Evolutionary conservation across 2,113 vertebrate species (phyloP), one percentile per base, ranked within the genome.

Genomic region (Vimba vimba): DNA sequence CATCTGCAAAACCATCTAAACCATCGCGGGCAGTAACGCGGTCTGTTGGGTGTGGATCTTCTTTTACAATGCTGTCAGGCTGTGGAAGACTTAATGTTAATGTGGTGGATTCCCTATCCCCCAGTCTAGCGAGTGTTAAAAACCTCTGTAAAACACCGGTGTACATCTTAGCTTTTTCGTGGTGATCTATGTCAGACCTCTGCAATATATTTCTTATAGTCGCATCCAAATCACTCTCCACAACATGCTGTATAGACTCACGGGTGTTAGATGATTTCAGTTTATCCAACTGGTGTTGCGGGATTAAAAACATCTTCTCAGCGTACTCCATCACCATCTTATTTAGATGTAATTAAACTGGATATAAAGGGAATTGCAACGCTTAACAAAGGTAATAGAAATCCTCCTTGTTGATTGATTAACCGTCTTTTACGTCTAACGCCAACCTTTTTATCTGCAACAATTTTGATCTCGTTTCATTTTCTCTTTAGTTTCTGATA

Each of bases 141-240:
- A 39, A 60, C 11, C n/a, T 36, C 8, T 73, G 36, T 21, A 80
- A 80, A 5, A 59, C n/a, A 36, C 0, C 2, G 2, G 52, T 79
- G 27, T 79, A 79, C 50, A 79, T 9, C 30, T 79, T 79, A 19
- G 50, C 55, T 30, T 62, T 79, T 39, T 79, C 78, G 25, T 79
- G 10, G 0, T 9, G n/a, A 3, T 62, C 19, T 1, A 81, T 23
- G n/a, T 81, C 39, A 19, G 4, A 3, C 5, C 79, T 81, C 12
- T 19, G 11, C 10, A 81, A 19, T 19, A 81, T 45, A 27, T 17
- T 25, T 30, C 21, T 62, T 0, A 66, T 66, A 5, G 33, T 45
- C 39, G 0, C 0, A 1, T 43, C 39, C 33, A 36, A 36, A 36
- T 62, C 25, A 25, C 43, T 43, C 36, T 80, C 78, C 10, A 43